Percentiles rank a stretch among this genome's conserved stretches.
phyloP scores from a whole-genome alignment of 2,113 vertebrate genomes.

The Dicentrarchus labrax region DNA sequence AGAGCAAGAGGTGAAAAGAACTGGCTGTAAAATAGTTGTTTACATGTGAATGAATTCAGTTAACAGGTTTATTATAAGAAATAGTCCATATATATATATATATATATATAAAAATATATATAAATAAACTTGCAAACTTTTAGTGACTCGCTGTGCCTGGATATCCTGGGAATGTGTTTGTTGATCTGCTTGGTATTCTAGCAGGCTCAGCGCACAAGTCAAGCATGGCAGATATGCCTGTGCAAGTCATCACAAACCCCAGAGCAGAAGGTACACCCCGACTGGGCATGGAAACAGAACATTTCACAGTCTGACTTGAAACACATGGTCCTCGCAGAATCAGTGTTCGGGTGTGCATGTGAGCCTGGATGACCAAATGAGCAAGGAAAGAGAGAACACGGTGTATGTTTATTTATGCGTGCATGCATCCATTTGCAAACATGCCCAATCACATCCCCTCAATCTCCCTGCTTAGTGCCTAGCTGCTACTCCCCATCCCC shows the following conservation, averaged over 20 bases:
- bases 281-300: slow-evolving; percentile 7
- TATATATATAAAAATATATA: background rate
- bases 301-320: slow-evolving; percentile 32
- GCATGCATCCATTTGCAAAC: slow-evolving; percentile 11
- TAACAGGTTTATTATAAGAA: background rate
- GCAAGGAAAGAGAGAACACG: background rate
- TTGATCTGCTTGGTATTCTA: slow-evolving; percentile 38
- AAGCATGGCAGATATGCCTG: slow-evolving; percentile 27
- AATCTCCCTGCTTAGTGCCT: background rate
- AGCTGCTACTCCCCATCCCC: slow-evolving; percentile 14
- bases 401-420: background rate
- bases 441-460: background rate
- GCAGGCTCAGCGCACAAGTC: slow-evolving; percentile 24
- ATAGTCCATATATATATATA: background rate
- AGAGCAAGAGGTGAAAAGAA: background rate
- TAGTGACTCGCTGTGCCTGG: background rate
- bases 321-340: slow-evolving; percentile 11
- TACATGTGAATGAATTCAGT: background rate
- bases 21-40: background rate
- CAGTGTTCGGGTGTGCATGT: background rate
- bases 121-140: background rate
- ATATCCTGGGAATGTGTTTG: slow-evolving; percentile 24
- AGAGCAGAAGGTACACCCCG: slow-evolving; percentile 31
- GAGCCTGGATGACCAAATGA: background rate
- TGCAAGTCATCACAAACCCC: slow-evolving; percentile 46